These are phyloP conservation scores for Leucophenga varia DNA, from an alignment of 1,140 invertebrate species.

Conservation along the genomic window DNA sequence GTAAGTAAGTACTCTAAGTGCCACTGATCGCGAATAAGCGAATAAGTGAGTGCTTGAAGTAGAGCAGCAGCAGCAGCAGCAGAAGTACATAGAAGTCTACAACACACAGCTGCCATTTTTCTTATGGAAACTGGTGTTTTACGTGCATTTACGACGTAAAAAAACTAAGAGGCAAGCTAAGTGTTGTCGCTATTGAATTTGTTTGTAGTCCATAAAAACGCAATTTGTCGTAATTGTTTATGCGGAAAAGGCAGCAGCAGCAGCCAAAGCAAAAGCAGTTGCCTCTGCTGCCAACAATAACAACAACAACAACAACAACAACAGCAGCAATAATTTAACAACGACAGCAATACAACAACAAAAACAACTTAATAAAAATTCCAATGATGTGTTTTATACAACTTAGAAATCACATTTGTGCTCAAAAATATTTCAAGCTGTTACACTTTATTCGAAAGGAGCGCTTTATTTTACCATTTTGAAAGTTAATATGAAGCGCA, in stretches of 20 bases:
- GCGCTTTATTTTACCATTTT: too few relatives aligned
- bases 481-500: too few relatives aligned
- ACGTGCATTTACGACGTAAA: too few relatives aligned
- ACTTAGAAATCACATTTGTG: slow-evolving; percentile 13
- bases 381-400: slow-evolving; percentile 42
- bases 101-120: background rate
- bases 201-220: slow-evolving; percentile 46
- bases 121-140: too few relatives aligned
- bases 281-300: slow-evolving; percentile 9
- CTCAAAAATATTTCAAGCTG: background rate
- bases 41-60: too few relatives aligned
- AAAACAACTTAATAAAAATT: slow-evolving; percentile 56
- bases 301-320: background rate
- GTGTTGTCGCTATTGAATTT: slow-evolving; percentile 2
- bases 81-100: too few relatives aligned
- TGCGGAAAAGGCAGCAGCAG: slow-evolving; percentile 47
- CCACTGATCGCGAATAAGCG: too few relatives aligned
- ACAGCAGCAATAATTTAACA: background rate
- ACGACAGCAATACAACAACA: slow-evolving; percentile 22
- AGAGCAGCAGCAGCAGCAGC: slow-evolving; percentile 16
- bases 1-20: too few relatives aligned
- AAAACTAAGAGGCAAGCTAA: too few relatives aligned
- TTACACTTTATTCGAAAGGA: slow-evolving; percentile 3
- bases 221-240: slow-evolving; percentile 56
- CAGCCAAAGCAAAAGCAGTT: slow-evolving; percentile 15